phyloP scores from a whole-genome alignment of 2,113 vertebrate genomes.

The Thunnus maccoyii region DNA sequence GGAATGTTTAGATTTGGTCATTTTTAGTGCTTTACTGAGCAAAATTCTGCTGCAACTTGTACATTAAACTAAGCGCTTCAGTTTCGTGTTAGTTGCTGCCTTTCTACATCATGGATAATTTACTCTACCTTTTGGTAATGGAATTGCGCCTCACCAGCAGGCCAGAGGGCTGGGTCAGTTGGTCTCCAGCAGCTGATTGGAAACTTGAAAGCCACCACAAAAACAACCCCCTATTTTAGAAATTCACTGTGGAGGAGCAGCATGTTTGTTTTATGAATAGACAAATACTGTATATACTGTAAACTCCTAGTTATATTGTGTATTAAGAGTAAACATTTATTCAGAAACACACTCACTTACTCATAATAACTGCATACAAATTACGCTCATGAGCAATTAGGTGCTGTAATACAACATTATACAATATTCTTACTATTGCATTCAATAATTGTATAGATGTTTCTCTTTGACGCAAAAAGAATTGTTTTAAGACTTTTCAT shows the following conservation, averaged over 20 bases:
- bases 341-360: neutral
- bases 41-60: neutral
- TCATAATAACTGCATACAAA: too few relatives aligned
- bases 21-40: neutral
- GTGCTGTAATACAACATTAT: too few relatives aligned
- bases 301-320: conserved; percentile 2
- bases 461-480: too few relatives aligned
- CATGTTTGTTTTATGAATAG: conserved; percentile 20
- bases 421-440: too few relatives aligned
- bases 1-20: too few relatives aligned
- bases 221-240: conserved; percentile 58
- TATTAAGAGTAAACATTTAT: neutral
- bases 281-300: conserved; percentile 18
- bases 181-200: conserved; percentile 53
- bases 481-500: too few relatives aligned
- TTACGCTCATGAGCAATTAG: too few relatives aligned
- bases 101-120: neutral
- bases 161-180: conserved; percentile 8
- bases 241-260: conserved; percentile 35
- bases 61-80: neutral
- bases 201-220: conserved; percentile 59
- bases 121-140: conserved; percentile 2
- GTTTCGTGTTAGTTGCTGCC: neutral
- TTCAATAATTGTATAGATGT: too few relatives aligned
- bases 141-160: conserved; percentile 15